phyloP scores from a whole-genome alignment of 2,113 vertebrate genomes.

The Pteronura brasiliensis region DNA sequence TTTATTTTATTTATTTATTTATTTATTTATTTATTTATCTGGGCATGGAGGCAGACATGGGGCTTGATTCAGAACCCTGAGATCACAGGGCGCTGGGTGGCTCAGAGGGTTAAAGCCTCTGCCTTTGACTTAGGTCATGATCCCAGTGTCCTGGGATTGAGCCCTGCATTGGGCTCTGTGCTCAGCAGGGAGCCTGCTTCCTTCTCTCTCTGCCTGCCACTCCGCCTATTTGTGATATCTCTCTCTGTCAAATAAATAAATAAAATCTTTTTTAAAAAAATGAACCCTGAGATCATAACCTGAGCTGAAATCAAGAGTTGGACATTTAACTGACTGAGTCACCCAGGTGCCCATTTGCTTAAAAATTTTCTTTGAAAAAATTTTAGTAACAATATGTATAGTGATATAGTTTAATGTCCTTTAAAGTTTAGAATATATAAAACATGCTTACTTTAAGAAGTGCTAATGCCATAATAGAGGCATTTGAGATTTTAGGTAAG shows the following conservation, averaged over 20 bases:
- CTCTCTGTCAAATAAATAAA: no score
- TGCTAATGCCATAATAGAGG: not conserved
- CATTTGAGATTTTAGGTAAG: not conserved
- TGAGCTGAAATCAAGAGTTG: not conserved
- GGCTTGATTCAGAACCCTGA: not conserved
- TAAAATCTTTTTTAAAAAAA: no score
- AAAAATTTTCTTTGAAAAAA: not conserved
- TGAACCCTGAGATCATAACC: not conserved
- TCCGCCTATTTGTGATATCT: no score
- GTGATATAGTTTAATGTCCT: not conserved
- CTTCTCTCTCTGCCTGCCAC: no score
- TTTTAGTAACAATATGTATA: not conserved
- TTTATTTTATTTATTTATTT: not conserved
- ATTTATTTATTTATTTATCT: not conserved
- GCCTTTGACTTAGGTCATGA: no score
- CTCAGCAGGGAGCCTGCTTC: no score
- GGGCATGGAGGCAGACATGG: not conserved
- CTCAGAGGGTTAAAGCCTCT: no score
- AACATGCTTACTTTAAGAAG: not conserved
- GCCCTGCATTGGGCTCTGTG: no score
- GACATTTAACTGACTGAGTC: not conserved
- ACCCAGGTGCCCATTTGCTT: not conserved
- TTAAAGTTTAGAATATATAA: not conserved
- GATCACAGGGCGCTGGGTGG: not conserved
- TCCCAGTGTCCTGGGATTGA: no score